phyloP scores from a whole-genome alignment of 2,888 invertebrate genomes.

The Aporophyla nigra region DNA sequence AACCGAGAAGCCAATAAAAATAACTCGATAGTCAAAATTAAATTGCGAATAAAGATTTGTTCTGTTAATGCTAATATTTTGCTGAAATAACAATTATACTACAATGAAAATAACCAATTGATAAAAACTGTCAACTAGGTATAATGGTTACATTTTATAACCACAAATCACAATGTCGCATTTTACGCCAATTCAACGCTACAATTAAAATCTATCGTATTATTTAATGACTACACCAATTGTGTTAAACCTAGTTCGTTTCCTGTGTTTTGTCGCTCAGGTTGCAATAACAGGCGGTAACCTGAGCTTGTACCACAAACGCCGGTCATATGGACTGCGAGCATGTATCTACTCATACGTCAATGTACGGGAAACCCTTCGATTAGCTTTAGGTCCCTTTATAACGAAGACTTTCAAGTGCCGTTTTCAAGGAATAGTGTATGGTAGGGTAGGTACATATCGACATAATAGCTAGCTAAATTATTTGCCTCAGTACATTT shows the following conservation, averaged over 20 bases:
- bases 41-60: background rate
- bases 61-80: background rate
- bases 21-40: background rate
- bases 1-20: background rate
- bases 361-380: conserved; percentile 84
- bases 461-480: background rate
- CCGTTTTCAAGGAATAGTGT: conserved; percentile 48
- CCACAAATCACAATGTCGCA: background rate
- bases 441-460: background rate
- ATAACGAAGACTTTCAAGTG: conserved; percentile 82
- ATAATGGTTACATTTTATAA: background rate
- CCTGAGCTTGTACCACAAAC: conserved; percentile 70
- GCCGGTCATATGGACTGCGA: conserved; percentile 65
- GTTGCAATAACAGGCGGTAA: conserved; percentile 67
- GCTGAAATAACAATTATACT: background rate
- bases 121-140: too few species aligned
- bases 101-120: background rate
- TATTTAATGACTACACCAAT: background rate
- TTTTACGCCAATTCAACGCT: background rate
- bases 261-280: conserved; percentile 56
- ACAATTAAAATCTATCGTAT: conserved; percentile 5
- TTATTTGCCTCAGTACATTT: background rate
- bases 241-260: conserved; percentile 23
- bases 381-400: conserved; percentile 79
- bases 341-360: conserved; percentile 65